Conservation (phyloP, 2,113 vertebrate species). For the Setophaga coronata region DNA sequence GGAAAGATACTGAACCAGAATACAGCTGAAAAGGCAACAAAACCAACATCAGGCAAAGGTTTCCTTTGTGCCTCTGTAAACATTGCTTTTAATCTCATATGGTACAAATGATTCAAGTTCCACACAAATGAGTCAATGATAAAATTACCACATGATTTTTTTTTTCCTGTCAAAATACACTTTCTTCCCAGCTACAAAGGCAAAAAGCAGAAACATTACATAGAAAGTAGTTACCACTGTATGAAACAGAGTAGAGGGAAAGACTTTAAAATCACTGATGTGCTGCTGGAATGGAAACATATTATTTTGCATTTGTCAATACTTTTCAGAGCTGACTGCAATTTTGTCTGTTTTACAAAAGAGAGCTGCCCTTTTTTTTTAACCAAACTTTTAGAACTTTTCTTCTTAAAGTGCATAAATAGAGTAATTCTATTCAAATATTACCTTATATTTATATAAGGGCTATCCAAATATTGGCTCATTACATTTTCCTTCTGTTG, state of each 20-base stretch:
- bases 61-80: background rate
- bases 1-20: background rate
- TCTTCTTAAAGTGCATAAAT: background rate
- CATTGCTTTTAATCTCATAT: background rate
- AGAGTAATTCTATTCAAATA: background rate
- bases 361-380: background rate
- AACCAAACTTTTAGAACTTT: background rate
- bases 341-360: background rate
- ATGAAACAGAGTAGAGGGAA: background rate
- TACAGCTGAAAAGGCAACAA: background rate
- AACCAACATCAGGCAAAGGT: background rate
- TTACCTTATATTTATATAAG: background rate
- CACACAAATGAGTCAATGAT: background rate
- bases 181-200: background rate
- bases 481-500: background rate
- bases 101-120: background rate
- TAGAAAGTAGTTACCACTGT: background rate
- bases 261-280: background rate
- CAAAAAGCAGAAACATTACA: background rate
- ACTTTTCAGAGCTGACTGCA: background rate
- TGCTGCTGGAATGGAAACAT: background rate
- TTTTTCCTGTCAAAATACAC: background rate
- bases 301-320: background rate
- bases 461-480: background rate
- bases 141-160: background rate